Conservation (phyloP, 2,797 vertebrate genomes). For the Leucoraja ocellata region DNA sequence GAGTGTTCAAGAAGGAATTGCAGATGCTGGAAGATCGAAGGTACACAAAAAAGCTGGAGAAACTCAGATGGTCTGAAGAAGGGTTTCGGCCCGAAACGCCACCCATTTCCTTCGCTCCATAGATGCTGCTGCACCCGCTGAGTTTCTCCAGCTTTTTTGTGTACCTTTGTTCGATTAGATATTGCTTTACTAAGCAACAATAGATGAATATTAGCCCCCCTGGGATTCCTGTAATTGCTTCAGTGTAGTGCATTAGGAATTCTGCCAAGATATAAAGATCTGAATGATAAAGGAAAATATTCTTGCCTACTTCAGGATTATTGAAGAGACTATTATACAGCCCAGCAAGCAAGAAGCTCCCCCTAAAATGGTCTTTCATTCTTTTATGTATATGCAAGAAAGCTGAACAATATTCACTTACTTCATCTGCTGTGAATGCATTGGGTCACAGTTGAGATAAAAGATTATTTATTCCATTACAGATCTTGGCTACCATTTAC, state of each 20-base stretch:
- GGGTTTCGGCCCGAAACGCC: too few relatives aligned
- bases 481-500: background rate
- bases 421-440: background rate
- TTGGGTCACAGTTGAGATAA: background rate
- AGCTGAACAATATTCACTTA: constrained; percentile 7
- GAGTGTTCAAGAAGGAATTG: too few relatives aligned
- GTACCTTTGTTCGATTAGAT: too few relatives aligned
- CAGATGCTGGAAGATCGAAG: too few relatives aligned
- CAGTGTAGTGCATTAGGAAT: background rate
- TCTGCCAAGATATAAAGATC: constrained; percentile 27
- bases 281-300: background rate
- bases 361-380: background rate
- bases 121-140: too few relatives aligned
- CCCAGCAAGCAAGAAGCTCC: background rate
- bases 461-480: background rate
- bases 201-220: background rate
- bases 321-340: background rate
- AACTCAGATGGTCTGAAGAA: too few relatives aligned
- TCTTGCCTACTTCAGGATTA: constrained; percentile 14
- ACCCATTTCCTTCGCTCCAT: too few relatives aligned
- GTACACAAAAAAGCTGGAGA: too few relatives aligned
- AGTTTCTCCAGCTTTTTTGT: too few relatives aligned
- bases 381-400: background rate
- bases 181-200: background rate
- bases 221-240: background rate